A percentile compares a stretch with the other conserved stretches of the same genome.
phyloP scores from a whole-genome alignment of 2,888 invertebrate species.

The Thereva nobilitata region DNA sequence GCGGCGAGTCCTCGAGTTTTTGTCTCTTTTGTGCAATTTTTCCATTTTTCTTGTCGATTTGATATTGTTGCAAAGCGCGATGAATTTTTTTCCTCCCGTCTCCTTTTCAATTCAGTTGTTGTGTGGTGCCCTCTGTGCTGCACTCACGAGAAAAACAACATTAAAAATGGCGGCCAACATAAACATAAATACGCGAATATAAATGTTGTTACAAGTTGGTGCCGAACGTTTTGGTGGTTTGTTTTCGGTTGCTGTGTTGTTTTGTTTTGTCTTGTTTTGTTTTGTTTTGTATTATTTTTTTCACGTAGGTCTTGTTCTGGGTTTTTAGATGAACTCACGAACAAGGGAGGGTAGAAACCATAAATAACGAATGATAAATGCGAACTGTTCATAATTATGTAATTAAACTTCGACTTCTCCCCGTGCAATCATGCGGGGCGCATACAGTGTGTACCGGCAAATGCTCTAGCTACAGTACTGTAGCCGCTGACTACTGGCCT shows the following conservation, averaged over 20 bases:
- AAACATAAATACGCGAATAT: slow-evolving; percentile 29
- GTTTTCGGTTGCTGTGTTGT: not conserved
- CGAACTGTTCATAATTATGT: slow-evolving; percentile 59
- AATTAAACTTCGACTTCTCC: slow-evolving; percentile 56
- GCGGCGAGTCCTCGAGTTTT: not conserved
- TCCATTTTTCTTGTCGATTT: slow-evolving; percentile 24
- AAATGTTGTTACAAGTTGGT: slow-evolving; percentile 27
- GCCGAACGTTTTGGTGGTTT: slow-evolving; percentile 14
- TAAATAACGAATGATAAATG: slow-evolving; percentile 58
- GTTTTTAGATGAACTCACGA: slow-evolving; percentile 43
- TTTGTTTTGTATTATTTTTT: too few relatives aligned
- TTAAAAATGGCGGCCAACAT: slow-evolving; percentile 29
- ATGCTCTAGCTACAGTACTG: too few relatives aligned
- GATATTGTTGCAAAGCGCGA: slow-evolving; percentile 1
- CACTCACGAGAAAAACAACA: slow-evolving; percentile 25
- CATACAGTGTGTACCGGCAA: slow-evolving; percentile 2
- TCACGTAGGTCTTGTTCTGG: too few relatives aligned
- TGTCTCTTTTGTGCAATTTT: slow-evolving; percentile 18
- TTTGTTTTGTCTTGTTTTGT: too few relatives aligned
- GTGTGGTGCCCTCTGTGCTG: slow-evolving; percentile 4
- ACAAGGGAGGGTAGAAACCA: slow-evolving; percentile 46
- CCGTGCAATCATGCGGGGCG: slow-evolving; percentile 38
- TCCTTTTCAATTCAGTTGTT: slow-evolving; percentile 30
- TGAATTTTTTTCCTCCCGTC: slow-evolving; percentile 26
- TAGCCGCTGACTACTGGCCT: too few relatives aligned